Conservation (phyloP, 2,888 invertebrate species). For the Sthenelais limicola region DNA sequence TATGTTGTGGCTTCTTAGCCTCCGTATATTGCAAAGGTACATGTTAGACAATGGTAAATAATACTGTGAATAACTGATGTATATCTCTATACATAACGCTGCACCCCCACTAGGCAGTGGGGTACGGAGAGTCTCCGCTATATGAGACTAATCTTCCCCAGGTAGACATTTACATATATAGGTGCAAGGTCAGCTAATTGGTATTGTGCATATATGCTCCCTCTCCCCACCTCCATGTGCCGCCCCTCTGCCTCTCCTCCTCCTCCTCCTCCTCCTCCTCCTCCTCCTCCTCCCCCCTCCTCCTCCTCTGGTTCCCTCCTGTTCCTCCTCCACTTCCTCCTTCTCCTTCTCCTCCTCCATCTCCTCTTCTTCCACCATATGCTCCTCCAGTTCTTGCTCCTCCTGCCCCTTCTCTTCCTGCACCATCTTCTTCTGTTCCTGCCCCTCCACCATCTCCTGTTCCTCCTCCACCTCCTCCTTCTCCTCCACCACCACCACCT, state of each 20-base stretch:
- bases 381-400: neutral
- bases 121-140: no score
- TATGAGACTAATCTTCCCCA: no score
- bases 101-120: no score
- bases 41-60: no score
- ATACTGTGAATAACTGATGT: no score
- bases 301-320: neutral
- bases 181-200: no score
- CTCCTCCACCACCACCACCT: neutral
- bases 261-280: neutral
- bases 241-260: neutral
- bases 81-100: no score
- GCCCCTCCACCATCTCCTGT: neutral
- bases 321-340: neutral
- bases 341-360: neutral
- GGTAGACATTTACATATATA: no score
- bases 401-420: neutral
- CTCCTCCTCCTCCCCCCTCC: neutral
- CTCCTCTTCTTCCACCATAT: neutral
- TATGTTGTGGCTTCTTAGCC: no score
- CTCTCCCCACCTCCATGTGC: no score
- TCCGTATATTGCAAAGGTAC: no score
- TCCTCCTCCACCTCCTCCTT: neutral
- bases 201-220: no score
- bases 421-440: neutral